Conservation (phyloP, 2,888 invertebrate species). For the Lepidonotus clava region DNA sequence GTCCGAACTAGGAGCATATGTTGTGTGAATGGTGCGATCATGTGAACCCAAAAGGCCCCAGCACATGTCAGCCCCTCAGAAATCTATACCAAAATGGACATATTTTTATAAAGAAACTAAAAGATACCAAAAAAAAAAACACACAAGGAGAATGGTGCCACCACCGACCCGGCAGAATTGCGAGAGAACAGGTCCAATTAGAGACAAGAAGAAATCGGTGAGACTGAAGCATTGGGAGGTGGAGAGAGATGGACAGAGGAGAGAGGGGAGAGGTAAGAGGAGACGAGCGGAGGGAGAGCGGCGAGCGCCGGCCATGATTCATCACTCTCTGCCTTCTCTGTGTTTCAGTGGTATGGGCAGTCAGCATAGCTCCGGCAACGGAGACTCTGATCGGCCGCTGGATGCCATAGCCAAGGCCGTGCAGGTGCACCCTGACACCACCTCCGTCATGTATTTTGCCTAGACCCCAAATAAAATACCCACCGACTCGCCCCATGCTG, state of each 20-base stretch:
- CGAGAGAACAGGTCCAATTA: neutral
- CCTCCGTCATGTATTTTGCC: conserved; percentile 99
- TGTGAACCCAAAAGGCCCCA: too few relatives aligned
- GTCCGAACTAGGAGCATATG: too few relatives aligned
- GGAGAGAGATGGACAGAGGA: neutral
- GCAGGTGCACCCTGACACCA: conserved; percentile 99
- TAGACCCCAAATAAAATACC: conserved; percentile 81
- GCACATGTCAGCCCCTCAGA: too few relatives aligned
- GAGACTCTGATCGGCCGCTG: conserved; percentile 90
- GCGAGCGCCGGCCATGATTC: conserved; percentile 26
- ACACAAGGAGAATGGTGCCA: conserved; percentile 8
- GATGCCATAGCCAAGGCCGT: conserved; percentile 99
- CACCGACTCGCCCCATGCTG: too few relatives aligned
- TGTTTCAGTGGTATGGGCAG: conserved; percentile 94
- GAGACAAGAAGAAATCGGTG: too few relatives aligned
- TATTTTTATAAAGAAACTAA: neutral
- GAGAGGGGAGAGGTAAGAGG: neutral
- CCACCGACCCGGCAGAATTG: neutral
- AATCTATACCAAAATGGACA: too few relatives aligned
- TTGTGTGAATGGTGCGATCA: too few relatives aligned
- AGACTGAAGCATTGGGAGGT: conserved; percentile 30
- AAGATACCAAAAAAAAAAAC: neutral
- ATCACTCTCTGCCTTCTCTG: conserved; percentile 63
- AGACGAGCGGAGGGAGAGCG: neutral
- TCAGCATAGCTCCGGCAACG: conserved; percentile 92